Base-by-base conservation (phyloP, 2,888 invertebrate genomes). In the Ophonus ardosiacus region DNA sequence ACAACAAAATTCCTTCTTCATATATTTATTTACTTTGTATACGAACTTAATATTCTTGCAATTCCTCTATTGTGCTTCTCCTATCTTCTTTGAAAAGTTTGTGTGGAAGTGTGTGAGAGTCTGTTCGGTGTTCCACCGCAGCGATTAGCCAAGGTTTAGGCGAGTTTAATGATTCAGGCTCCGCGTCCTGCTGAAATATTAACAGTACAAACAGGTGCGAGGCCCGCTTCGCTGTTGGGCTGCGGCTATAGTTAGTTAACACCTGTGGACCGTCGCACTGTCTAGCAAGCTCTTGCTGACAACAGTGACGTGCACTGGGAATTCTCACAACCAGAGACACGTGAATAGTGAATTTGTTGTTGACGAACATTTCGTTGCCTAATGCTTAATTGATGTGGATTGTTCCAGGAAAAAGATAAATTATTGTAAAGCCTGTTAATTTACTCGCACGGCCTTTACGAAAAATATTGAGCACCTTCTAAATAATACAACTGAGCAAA, bases 141-240 rank as follows among this genome's bases (percentile, higher is more conserved):
- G 56, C 82, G 71, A 82, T 82, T 82, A 82, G 57, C 71, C 71
- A 82, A 82, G 82, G 82, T 82, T 82, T 82, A 82, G 82, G 57
- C 18, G 38, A 82, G 71, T 71, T 82, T 82, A 82, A 82, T 82
- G 82, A 82, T 82, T 82, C 71, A 82, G 38, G 82, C 71, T 24
- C 59, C 68, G 71, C 65, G 81, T 15, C 63, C 18, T 68, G 65
- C 43, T 82, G 71, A 82, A 82, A 71, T 82, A 82, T 82, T 68
- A 82, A 82, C 71, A 38, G 56, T 17, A 82, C 71, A 82, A 82
- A 82, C 82, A 82, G 82, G 82, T 82, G 82, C 56, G 31, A 57
- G 15, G 17, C n/a, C 56, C 68, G 68, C n/a, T 13, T n/a, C 17
- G 59, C 15, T 8, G 79, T n/a, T 59, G 81, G 18, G 71, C 17